Percentiles rank a stretch among this genome's conserved stretches.
These are phyloP conservation scores for Elephas maximus DNA, from an alignment of 2,113 vertebrate genomes.

Conservation along the genomic window DNA sequence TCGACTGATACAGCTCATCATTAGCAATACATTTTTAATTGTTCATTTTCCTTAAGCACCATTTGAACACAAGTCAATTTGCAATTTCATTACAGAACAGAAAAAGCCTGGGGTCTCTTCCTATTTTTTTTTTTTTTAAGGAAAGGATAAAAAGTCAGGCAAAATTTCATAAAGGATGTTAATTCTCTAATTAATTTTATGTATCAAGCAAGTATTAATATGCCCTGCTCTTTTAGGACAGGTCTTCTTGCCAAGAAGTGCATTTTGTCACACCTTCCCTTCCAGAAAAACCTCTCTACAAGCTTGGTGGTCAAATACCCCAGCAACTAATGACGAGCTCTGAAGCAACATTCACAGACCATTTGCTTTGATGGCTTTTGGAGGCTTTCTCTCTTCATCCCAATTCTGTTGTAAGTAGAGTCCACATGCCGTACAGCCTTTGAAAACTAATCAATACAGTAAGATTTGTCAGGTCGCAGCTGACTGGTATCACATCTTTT, in stretches of 20 bases:
- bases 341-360: constrained; percentile 97
- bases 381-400: constrained; percentile 82
- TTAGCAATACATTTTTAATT: constrained; percentile 91
- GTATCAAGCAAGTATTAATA: constrained; percentile 89
- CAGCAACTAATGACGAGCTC: constrained; percentile 95
- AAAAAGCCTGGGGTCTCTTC: constrained; percentile 89
- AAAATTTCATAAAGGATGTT: constrained; percentile 89
- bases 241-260: constrained; percentile 88
- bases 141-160: constrained; percentile 85
- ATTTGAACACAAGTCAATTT: constrained; percentile 93
- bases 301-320: constrained; percentile 95
- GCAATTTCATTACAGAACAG: constrained; percentile 90
- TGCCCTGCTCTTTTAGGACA: constrained; percentile 88
- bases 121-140: constrained; percentile 62
- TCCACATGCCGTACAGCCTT: constrained; percentile 86
- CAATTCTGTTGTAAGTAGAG: constrained; percentile 85
- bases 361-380: constrained; percentile 96
- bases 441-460: constrained; percentile 89
- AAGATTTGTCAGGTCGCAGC: constrained; percentile 89
- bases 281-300: constrained; percentile 93
- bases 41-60: constrained; percentile 91
- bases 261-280: constrained; percentile 93
- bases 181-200: constrained; percentile 91
- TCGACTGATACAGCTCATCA: constrained; percentile 88
- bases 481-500: constrained; percentile 86